Percentiles rank a stretch among this genome's conserved stretches.
phyloP scores from a whole-genome alignment of 2,113 vertebrate species.

The Hassar affinis region DNA sequence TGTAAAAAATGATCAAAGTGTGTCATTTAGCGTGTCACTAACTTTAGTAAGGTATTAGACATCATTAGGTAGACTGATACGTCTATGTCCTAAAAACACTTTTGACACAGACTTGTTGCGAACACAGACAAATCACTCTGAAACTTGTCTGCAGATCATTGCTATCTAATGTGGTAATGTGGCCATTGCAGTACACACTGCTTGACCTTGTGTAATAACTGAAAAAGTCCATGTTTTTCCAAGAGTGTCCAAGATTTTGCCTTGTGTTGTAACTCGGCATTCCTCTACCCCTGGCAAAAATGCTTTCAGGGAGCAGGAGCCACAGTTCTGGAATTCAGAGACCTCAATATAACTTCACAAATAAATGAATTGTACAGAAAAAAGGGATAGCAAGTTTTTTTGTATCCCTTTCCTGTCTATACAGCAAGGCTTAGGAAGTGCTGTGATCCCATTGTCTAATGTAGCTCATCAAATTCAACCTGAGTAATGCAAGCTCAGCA shows the following conservation, averaged over 20 bases:
- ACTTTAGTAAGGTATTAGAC: not conserved
- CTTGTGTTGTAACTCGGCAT: too few species aligned
- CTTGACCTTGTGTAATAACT: too few species aligned
- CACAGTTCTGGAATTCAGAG: slow-evolving; percentile 4
- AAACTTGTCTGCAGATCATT: too few species aligned
- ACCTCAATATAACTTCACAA: slow-evolving; percentile 26
- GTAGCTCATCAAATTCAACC: slow-evolving; percentile 57
- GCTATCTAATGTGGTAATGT: too few species aligned
- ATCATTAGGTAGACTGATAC: not conserved
- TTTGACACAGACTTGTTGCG: too few species aligned
- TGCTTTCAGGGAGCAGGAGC: slow-evolving; percentile 6
- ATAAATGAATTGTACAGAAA: slow-evolving; percentile 20
- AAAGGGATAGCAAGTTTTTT: not conserved
- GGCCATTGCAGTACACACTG: too few species aligned
- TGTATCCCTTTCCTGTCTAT: slow-evolving; percentile 41
- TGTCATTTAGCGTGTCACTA: not conserved
- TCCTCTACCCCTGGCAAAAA: not conserved
- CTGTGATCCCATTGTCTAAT: slow-evolving; percentile 51
- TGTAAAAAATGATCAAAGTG: not conserved
- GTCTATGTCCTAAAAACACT: too few species aligned
- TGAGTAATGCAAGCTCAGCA: slow-evolving; percentile 59
- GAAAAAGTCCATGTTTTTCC: too few species aligned
- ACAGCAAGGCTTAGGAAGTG: slow-evolving; percentile 30
- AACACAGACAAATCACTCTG: too few species aligned
- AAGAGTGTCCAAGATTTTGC: too few species aligned